Evolutionary conservation across 1,140 invertebrate genomes (phyloP), one percentile per base, ranked within the genome.

Genomic region (Phenacoccus solenopsis): DNA sequence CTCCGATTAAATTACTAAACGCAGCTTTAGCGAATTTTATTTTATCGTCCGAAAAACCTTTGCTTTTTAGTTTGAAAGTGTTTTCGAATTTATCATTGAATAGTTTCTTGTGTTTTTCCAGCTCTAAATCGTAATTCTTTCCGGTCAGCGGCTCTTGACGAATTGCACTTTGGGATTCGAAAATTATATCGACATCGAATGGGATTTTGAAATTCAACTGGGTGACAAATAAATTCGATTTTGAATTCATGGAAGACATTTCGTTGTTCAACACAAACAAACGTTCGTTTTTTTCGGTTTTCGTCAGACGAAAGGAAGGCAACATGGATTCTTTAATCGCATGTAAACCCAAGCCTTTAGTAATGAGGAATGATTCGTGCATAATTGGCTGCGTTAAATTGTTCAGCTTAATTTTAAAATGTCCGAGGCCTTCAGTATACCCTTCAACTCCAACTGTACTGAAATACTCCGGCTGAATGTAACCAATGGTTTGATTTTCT

Each of bases 1-100:
- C 90, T 1, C 97, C 97, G 12, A 99, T 75, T 85, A 98, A 87
- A 79, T 98, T 99, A 69, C 95, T 96, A 25, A 99, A 80, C 0
- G 90, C 89, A 70, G 91, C 86, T 79, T 91, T 87, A 0, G 94
- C 95, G 82, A 97, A 92, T 3, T 80, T 75, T 30, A 93, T 83
- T 72, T 93, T 85, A 21, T 87, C 82, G 0, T 82, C 77, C 4
- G 80, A 79, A 75, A 87, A 96, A 76, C 88, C 88, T 78, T 91
- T 94, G 7, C 83, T 77, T 68, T 78, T 78, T 27, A 92, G 77
- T 38, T 84, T 80, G 75, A 92, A 93, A 0, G 82, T 85, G 12
- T 84, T 80, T 73, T 92, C 89, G 78, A 93, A 94, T 70, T 85
- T 85, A 12, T 83, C 76, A 38, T 87, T 80, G 73, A 91, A 93